A percentile compares a stretch with the other conserved stretches of the same genome.
Conservation (phyloP, 2,797 vertebrate species). For the Lithobates pipiens region DNA sequence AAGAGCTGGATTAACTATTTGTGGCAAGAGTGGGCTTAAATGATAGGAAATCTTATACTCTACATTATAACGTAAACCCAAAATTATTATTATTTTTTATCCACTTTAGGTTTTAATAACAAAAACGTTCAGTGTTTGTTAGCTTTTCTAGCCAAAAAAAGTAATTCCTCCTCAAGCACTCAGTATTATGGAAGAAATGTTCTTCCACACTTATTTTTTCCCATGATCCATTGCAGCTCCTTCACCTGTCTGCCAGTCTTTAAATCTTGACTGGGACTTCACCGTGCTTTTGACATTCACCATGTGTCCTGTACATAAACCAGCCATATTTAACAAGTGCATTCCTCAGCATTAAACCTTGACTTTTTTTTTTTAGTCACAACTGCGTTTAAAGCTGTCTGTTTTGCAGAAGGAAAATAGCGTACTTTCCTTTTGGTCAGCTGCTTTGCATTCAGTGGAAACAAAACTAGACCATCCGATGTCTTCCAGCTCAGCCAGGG, state of each 20-base stretch:
- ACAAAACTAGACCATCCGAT: neutral
- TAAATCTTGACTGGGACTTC: slow-evolving; percentile 15
- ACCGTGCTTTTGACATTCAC: slow-evolving; percentile 3
- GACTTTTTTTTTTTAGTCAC: slow-evolving; percentile 1
- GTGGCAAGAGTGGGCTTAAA: no score
- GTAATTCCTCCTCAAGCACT: slow-evolving; percentile 6
- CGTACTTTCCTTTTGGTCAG: neutral
- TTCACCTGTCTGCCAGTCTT: slow-evolving; percentile 11
- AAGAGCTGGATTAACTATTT: no score
- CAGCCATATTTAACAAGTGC: neutral
- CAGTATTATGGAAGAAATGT: neutral
- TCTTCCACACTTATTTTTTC: slow-evolving; percentile 15
- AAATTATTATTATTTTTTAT: no score
- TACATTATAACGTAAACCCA: no score
- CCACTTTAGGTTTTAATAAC: slow-evolving; percentile 25
- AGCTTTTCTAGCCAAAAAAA: neutral
- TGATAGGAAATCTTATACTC: no score
- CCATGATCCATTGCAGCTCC: neutral
- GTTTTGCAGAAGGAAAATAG: neutral
- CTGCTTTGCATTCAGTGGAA: neutral
- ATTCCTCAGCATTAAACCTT: neutral
- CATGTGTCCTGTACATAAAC: neutral
- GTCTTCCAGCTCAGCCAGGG: neutral
- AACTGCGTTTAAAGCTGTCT: slow-evolving; percentile 5
- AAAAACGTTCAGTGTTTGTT: neutral